Evolutionary conservation across 2,113 vertebrate genomes (phyloP), one percentile per base, ranked within the genome.

Genomic region (Paramormyrops kingsleyae): DNA sequence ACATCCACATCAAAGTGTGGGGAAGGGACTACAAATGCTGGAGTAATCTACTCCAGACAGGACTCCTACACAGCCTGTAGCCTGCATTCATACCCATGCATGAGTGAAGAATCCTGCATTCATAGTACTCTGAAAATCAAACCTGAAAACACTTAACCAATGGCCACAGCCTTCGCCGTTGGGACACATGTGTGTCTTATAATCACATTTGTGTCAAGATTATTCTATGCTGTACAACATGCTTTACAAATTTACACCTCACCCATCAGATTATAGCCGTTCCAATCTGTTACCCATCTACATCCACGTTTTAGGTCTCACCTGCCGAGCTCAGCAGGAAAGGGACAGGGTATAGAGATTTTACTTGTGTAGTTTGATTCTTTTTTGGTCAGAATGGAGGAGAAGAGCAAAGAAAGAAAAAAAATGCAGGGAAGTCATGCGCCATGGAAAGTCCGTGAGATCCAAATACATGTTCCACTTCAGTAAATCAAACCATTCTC

Each of bases 31-130:
- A 44, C 19, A 89, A 53, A 83, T 52, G 50, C 74, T 53, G 74
- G 3, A 21, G 47, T 89, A 89, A 89, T 83, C 31, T 50, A 83
- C 74, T 83, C 27, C 88, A 89, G 49, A 89, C 27, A 39, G 2
- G 5, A 27, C 31, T 31, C 50, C 44, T 49, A 86, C 4, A 86
- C 83, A 50, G 44, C 44, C 24, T 31, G 8, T 9, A 50, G 47
- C 12, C 17, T 12, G 35, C 74, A 49, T 50, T 31, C 44, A 86
- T 17, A 5, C n/a, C n/a, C n/a, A n/a, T n/a, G n/a, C n/a, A n/a
- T n/a, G n/a, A n/a, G n/a, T n/a, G n/a, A n/a, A n/a, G n/a, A n/a
- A n/a, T n/a, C 12, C 17, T 12, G 35, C 74, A 49, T 50, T 31
- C 44, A 86, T 17, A 5, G 44, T 15, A 15, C 17, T 87, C 47